Evolutionary conservation across 2,797 vertebrate species (phyloP), one percentile per base, ranked within the genome.

Genomic region (Bradypodion ventrale): DNA sequence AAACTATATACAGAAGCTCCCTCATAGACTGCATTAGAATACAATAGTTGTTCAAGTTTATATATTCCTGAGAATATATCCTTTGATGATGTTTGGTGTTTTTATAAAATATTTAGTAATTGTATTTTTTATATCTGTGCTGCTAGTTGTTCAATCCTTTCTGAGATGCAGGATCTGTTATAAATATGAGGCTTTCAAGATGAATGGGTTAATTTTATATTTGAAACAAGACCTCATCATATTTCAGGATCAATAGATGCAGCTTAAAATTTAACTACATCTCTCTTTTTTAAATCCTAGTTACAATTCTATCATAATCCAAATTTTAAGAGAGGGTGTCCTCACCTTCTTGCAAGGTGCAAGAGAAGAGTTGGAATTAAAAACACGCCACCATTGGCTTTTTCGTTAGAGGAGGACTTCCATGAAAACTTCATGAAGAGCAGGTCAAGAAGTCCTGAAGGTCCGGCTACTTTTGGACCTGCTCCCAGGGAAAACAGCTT

Each of bases 281-380:
- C 40, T 40, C 68, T 15, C 63, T n/a, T 25, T 81, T 78, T 87
- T 75, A 25, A 23, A 25, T 88, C 90, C 88, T 63, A 91, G 46
- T 75, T 92, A 78, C 82, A 92, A 63, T 90, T 92, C 78, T 92
- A 86, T 63, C 88, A 91, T 46, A 85, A 90, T 23, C 37, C 88
- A 9, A 92, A 65, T 87, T 94, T 93, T 79, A 90, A 87, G 85
- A 76, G 72, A 87, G 78, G 80, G 60, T 87, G 44, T 23, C 89
- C 83, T 77, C 88, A 94, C 4, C 73, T 94, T 15, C 88, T 91
- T 42, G 4, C 1, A 81, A 88, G 42, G 35, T 89, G 84, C 56
- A 92, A 92, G 63, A 78, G 75, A 80, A 91, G 89, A 84, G 76
- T 89, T 77, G 73, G 87, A 35, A 88, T 92, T 70, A 83, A 87